Evolutionary conservation across 2,888 invertebrate species (phyloP).

Genomic region (Clanis bilineata): DNA sequence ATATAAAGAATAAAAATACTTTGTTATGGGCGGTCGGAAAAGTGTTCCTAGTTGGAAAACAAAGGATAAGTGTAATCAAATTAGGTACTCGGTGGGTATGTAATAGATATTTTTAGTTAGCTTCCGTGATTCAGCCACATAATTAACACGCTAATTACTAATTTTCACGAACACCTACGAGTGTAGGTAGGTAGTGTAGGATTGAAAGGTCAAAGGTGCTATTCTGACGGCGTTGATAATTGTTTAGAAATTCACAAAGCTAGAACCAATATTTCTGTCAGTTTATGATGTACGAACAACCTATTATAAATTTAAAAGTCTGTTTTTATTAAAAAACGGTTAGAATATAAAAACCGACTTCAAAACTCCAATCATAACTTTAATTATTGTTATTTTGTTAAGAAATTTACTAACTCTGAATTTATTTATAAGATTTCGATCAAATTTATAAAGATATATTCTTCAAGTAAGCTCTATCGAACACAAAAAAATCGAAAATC

Average conservation of each 20-base stretch:
- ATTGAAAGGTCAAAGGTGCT: neutral
- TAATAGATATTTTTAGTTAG: neutral
- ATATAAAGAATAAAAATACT: constrained; percentile 23
- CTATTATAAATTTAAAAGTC: too few relatives aligned
- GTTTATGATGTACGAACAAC: neutral
- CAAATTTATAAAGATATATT: too few relatives aligned
- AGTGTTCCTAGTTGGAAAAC: neutral
- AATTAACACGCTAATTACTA: neutral
- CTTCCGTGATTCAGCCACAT: neutral
- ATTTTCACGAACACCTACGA: neutral
- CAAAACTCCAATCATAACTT: too few relatives aligned
- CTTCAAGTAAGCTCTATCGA: too few relatives aligned
- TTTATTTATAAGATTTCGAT: too few relatives aligned
- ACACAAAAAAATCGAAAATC: too few relatives aligned
- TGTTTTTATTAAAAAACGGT: too few relatives aligned
- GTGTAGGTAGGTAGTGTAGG: neutral
- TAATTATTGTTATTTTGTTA: too few relatives aligned
- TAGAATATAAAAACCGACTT: too few relatives aligned
- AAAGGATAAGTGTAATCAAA: neutral
- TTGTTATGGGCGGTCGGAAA: neutral
- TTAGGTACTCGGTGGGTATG: neutral
- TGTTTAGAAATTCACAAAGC: neutral
- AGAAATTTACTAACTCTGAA: too few relatives aligned
- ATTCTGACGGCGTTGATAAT: neutral
- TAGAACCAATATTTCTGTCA: too few relatives aligned